Evolutionary conservation across 2,797 vertebrate species (phyloP).

Genomic region (Monodelphis domestica): DNA sequence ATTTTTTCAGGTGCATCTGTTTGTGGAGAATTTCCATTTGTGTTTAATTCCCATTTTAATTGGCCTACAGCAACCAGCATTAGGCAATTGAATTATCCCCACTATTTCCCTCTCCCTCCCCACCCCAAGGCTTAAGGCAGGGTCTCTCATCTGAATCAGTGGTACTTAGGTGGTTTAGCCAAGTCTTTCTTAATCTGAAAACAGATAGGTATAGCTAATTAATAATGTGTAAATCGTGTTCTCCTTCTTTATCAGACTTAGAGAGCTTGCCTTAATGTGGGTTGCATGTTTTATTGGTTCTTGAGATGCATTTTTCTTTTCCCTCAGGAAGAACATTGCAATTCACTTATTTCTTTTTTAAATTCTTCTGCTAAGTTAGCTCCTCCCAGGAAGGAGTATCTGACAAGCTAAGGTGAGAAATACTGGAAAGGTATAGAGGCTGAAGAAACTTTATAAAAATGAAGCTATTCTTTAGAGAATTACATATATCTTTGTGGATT

Average conservation of each 20-base stretch:
- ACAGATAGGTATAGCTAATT: constrained; percentile 30
- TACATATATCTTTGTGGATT: not conserved
- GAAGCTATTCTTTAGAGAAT: not conserved
- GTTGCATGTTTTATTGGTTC: constrained; percentile 39
- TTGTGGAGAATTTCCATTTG: constrained; percentile 47
- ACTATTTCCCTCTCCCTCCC: no score
- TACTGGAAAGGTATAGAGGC: not conserved
- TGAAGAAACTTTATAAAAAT: not conserved
- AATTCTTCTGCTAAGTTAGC: not conserved
- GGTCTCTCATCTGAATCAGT: constrained; percentile 51
- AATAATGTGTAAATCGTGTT: constrained; percentile 40
- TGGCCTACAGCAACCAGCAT: constrained; percentile 28
- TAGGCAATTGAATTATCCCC: constrained; percentile 14
- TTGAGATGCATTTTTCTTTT: constrained; percentile 3
- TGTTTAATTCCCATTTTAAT: constrained; percentile 35
- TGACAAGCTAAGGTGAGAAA: not conserved
- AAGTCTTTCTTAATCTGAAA: constrained; percentile 32
- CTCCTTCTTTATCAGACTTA: constrained; percentile 55
- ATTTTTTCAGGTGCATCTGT: constrained; percentile 62
- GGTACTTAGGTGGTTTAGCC: constrained; percentile 22
- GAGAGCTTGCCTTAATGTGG: constrained; percentile 50
- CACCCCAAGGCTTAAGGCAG: constrained; percentile 10
- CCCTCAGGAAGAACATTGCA: not conserved
- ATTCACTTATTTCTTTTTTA: not conserved
- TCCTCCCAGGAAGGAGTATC: not conserved